Evolutionary conservation across 2,888 invertebrate species (phyloP).

Genomic region (Abrostola triplasia): DNA sequence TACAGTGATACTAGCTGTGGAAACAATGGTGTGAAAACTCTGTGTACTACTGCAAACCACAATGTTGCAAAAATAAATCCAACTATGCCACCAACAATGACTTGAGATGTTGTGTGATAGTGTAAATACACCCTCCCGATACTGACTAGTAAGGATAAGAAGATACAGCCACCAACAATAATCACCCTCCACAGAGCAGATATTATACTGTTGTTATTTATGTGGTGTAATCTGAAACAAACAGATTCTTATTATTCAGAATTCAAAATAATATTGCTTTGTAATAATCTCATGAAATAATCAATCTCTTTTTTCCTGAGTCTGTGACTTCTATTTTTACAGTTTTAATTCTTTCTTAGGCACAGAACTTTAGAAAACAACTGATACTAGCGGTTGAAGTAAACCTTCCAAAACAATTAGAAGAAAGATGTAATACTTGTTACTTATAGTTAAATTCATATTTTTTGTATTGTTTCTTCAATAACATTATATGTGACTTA

Average conservation of each 20-base stretch:
- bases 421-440: too few species aligned
- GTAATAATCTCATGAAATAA: too few species aligned
- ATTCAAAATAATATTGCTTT: background rate
- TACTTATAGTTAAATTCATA: too few species aligned
- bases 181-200: slow-evolving; percentile 92
- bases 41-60: slow-evolving; percentile 95
- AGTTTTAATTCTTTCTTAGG: too few species aligned
- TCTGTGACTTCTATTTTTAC: too few species aligned
- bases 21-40: slow-evolving; percentile 94
- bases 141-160: slow-evolving; percentile 89
- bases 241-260: slow-evolving; percentile 2
- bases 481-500: too few species aligned
- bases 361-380: too few species aligned
- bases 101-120: slow-evolving; percentile 95
- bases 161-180: slow-evolving; percentile 89
- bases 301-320: too few species aligned
- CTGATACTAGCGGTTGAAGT: too few species aligned
- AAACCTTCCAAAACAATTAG: too few species aligned
- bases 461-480: too few species aligned
- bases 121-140: slow-evolving; percentile 94
- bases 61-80: slow-evolving; percentile 92
- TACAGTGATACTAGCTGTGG: slow-evolving; percentile 95
- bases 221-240: slow-evolving; percentile 92
- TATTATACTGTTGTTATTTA: slow-evolving; percentile 93
- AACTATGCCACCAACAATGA: slow-evolving; percentile 92